Percentiles rank a stretch among this genome's conserved stretches.
Evolutionary conservation across 2,113 vertebrate species (phyloP).

Genomic region (Lepisosteus osseus): DNA sequence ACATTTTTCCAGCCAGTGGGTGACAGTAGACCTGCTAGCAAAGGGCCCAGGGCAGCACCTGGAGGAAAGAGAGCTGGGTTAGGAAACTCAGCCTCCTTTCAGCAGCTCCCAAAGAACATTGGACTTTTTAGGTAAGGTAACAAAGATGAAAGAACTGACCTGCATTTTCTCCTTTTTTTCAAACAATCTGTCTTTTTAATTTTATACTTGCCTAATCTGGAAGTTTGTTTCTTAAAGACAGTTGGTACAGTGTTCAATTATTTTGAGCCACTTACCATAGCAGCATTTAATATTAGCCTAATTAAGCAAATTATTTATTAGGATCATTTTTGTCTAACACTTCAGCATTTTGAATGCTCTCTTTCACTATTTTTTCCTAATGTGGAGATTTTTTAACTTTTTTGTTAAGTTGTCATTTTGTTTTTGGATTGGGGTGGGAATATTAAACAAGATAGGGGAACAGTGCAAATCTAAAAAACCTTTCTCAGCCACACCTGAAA

Average conservation of each 20-base stretch:
- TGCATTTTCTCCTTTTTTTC: not conserved
- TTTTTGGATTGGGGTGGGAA: no score
- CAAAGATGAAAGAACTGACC: not conserved
- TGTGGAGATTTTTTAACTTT: no score
- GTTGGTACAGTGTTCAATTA: not conserved
- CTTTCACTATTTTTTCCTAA: no score
- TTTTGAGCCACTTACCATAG: no score
- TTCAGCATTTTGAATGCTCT: no score
- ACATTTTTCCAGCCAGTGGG: conserved; percentile 82
- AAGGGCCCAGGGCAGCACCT: conserved; percentile 88
- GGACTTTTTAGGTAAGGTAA: conserved; percentile 6
- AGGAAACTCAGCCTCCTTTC: not conserved
- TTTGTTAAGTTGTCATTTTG: no score
- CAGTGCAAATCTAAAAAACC: no score
- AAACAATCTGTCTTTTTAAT: not conserved
- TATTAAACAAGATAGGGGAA: no score
- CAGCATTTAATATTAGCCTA: no score
- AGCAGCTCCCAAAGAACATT: not conserved
- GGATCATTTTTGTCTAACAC: no score
- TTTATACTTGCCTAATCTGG: not conserved
- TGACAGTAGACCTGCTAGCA: conserved; percentile 85
- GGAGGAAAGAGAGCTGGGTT: rapidly evolving
- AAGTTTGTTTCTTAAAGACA: not conserved
- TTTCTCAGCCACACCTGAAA: no score
- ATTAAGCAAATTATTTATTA: no score